Percentiles rank a stretch among this genome's conserved stretches.
phyloP scores from a whole-genome alignment of 2,888 invertebrate species.

The Rapana venosa region DNA sequence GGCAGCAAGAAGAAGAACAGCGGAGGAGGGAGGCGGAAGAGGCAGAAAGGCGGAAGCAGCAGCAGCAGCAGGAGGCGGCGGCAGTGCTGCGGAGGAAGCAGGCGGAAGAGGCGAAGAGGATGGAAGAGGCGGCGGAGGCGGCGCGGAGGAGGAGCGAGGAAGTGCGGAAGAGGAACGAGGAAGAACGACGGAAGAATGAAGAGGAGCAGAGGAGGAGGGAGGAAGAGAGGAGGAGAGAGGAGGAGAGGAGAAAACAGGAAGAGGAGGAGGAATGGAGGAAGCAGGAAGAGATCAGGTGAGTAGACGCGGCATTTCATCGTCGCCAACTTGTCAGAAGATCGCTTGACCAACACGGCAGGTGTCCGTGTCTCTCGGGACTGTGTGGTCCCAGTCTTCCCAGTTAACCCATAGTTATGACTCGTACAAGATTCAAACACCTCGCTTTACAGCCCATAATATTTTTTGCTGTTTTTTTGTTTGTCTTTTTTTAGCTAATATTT shows the following conservation, averaged over 20 bases:
- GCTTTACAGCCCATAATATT: too few species aligned
- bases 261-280: constrained; percentile 51
- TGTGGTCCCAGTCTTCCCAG: too few species aligned
- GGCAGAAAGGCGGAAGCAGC: background rate
- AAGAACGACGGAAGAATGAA: background rate
- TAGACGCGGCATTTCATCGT: too few species aligned
- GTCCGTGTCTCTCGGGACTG: too few species aligned
- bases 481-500: too few species aligned
- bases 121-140: background rate
- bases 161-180: background rate
- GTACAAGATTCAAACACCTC: too few species aligned
- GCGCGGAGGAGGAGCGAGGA: background rate
- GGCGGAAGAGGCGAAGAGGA: background rate
- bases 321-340: too few species aligned
- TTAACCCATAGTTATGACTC: too few species aligned
- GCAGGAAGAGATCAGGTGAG: constrained; percentile 58
- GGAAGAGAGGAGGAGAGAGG: background rate
- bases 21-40: background rate
- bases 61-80: background rate
- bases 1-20: constrained; percentile 51
- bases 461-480: too few species aligned
- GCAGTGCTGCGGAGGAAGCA: background rate
- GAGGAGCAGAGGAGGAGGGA: background rate
- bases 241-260: background rate
- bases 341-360: too few species aligned